Base-by-base conservation (phyloP, 1,140 invertebrate species). In the Cyclargus thomasi region DNA sequence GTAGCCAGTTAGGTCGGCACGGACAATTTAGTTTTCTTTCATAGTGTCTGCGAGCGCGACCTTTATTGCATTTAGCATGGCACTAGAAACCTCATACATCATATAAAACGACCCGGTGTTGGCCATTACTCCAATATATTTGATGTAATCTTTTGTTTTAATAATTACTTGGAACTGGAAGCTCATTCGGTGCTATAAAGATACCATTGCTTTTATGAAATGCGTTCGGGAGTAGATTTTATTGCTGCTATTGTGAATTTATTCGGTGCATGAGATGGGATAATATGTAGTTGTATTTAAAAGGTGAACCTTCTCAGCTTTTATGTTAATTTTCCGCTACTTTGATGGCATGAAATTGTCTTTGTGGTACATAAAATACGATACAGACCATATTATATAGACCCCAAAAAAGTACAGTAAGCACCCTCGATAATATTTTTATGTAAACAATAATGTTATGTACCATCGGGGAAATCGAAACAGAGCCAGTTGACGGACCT, bases 1-100 rank as follows among this genome's bases (percentile, higher is more conserved):
- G 74, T 73, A 81, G 83, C 82, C 81, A 85, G 85, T 80, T 81
- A 88, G 83, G 83, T 84, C 81, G 85, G 82, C 78, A 83, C 82
- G 84, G 86, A 80, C 81, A 81, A 88, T 88, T 88, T 86, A 83
- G 82, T 86, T 86, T 83, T 85, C 84, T 86, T 86, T 84, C 84
- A 88, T 82, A 77, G 83, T 76, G 79, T 73, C 79, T 81, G 79
- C 78, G 79, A 82, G 79, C 74, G 75, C 74, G 77, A 83, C 83
- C 84, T 83, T 86, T 88, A 88, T 84, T 86, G 78, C 82, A 67
- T 82, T 82, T 75, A 79, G 74, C 73, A 81, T 77, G 73, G 78
- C 75, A 73, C 73, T 75, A 74, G 70, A 69, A 71, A 70, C 71
- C 64, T 65, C 70, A 78, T 85, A 77, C 80, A 70, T 79, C 75